Evolutionary conservation across 2,113 vertebrate genomes (phyloP).

Genomic region (Ailuropoda melanoleuca): DNA sequence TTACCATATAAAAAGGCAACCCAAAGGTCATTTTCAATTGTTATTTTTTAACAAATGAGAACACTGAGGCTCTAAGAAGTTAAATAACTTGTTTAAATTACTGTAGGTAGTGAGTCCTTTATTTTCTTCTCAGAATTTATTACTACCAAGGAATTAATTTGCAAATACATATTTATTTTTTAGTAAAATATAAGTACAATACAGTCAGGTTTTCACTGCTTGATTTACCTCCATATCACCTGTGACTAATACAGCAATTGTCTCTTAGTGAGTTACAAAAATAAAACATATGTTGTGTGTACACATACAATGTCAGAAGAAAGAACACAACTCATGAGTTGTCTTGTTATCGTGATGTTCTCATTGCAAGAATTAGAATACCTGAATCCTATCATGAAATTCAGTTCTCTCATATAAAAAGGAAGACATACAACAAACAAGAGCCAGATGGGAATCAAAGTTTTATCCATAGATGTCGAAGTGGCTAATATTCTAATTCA

Average conservation of each 20-base stretch:
- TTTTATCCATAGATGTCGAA: neutral
- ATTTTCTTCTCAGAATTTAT: constrained; percentile 1
- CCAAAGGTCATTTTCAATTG: neutral
- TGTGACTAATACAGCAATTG: neutral
- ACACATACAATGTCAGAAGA: neutral
- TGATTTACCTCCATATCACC: neutral
- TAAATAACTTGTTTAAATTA: neutral
- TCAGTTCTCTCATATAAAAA: neutral
- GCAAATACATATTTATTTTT: neutral
- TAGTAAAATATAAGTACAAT: neutral
- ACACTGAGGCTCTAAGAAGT: neutral
- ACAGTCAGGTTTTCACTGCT: neutral
- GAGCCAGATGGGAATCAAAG: neutral
- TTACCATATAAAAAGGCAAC: neutral
- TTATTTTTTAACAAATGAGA: constrained; percentile 17
- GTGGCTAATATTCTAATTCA: neutral
- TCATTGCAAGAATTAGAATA: neutral
- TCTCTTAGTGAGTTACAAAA: neutral
- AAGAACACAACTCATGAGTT: neutral
- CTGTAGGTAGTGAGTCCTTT: neutral
- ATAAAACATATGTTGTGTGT: neutral
- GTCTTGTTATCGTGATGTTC: neutral
- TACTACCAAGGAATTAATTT: neutral
- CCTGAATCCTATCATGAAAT: neutral
- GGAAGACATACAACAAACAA: neutral